Base-by-base conservation (phyloP, 2,888 invertebrate species). In the Ophion costatus region DNA sequence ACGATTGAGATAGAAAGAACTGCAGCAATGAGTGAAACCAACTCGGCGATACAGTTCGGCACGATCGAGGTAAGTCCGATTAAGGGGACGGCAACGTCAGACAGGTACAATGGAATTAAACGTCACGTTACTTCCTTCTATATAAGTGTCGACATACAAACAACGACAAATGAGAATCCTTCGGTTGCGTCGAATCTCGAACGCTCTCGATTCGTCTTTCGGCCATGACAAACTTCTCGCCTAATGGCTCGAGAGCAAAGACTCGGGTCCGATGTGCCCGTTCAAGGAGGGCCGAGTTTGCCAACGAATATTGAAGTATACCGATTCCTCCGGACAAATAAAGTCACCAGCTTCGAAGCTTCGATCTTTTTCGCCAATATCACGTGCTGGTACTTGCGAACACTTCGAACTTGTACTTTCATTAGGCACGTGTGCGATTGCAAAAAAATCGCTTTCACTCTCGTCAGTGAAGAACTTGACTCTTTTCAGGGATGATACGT, bases 161-260 rank as follows among this genome's bases (percentile, higher is more conserved):
- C 63, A 61, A 20, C 20, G 33, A 51, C 22, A 61, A 45, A 42
- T 20, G 61, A 76, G 66, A 45, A 63, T 82, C 84, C 84, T 84
- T 84, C 69, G 33, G 33, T 45, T 69, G 57, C n/a, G 29, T 73
- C 69, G 73, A 77, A 51, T 76, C 77, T 69, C 81, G 76, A 64
- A 63, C 73, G 63, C 64, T 81, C 42, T 56, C 74, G 33, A 56
- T 69, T 84, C 63, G n/a, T 24, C 14, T 81, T 24, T 64, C 57
- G 74, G 57, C 67, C 84, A 57, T 81, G 81, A 81, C 56, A 61
- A 42, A 61, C 33, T 38, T 59, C 20, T 59, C 59, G 29, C 14
- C 4, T 24, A 5, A 14, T 11, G 57, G 38, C 33, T 11, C 20
- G 11, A 38, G 38, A 71, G 29, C 20, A 38, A 29, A 57, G 20